Evolutionary conservation across 1,140 invertebrate genomes (phyloP), one percentile per base, ranked within the genome.

Genomic region (Bombus consobrinus): DNA sequence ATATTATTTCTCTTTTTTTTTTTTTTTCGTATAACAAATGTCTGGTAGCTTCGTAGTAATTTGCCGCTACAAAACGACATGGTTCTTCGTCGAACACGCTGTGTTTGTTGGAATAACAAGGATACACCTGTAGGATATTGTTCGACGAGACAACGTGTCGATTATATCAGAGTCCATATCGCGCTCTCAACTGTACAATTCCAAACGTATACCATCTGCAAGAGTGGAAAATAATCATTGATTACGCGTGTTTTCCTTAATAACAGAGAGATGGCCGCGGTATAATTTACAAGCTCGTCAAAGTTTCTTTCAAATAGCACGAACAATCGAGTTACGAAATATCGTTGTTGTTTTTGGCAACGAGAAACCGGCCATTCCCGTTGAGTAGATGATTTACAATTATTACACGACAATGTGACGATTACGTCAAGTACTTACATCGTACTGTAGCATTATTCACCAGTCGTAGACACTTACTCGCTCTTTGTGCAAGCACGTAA

Each of bases 401-500:
- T 15, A 18, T 32, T 41, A 3, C 22, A 34, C 43, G 37, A 74
- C 59, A 69, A 78, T 53, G 74, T 13, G 79, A n/a, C 62, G 86
- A 73, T 83, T 68, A 57, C 41, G 41, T 25, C 25, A 18, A 78
- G 69, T 34, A 32, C n/a, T 13, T 64, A 37, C 22, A 18, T 18
- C 32, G 62, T 0, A 15, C 32, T 9, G 4, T 81, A 64, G 78
- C 72, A 83, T 78, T 66, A 69, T 69, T 77, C 86, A 43, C 13
- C 39, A 18, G 6, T 39, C 25, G 47, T 6, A 57, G 6, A 15
- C 34, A 39, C 12, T 59, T 32, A 22, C 73, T 53, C 15, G 8
- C 37, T 28, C 74, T 28, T 32, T 76, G 8, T 37, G 22, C 3
- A n/a, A 32, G 57, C n/a, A 57, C 62, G 83, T 74, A 88, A 89